These are phyloP conservation scores for Samia ricini DNA, from an alignment of 1,140 invertebrate genomes.

Conservation along the genomic window DNA sequence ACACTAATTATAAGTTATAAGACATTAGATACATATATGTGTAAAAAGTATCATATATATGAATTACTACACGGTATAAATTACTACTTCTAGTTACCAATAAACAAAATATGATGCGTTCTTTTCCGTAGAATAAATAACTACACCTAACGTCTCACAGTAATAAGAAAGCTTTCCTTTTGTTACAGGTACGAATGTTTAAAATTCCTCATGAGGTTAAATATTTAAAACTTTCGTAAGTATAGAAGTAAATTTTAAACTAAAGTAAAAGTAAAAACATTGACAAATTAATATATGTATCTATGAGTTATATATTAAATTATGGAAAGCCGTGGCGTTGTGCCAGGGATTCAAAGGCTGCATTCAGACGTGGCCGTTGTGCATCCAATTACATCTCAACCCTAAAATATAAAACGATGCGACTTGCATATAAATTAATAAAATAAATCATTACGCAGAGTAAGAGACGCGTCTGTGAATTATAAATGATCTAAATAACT, in stretches of 20 bases:
- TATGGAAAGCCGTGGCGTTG: slow-evolving; percentile 57
- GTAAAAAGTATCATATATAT: no score
- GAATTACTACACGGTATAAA: no score
- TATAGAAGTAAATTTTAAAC: neutral
- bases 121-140: neutral
- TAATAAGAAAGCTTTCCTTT: neutral
- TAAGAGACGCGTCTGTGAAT: neutral
- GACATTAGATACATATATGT: no score
- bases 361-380: slow-evolving; percentile 56
- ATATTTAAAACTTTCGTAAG: neutral
- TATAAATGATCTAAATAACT: no score
- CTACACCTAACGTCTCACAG: neutral
- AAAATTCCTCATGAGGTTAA: neutral
- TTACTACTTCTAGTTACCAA: no score
- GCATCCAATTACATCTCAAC: slow-evolving; percentile 70
- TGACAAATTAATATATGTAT: slow-evolving; percentile 20
- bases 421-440: slow-evolving; percentile 57
- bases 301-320: slow-evolving; percentile 53
- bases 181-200: neutral
- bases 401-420: slow-evolving; percentile 68
- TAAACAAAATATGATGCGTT: no score
- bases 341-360: slow-evolving; percentile 57
- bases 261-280: neutral
- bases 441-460: slow-evolving; percentile 35
- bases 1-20: no score